These are phyloP conservation scores for Drosophila murphyi DNA, from an alignment of 1,140 invertebrate genomes.

Conservation along the genomic window DNA sequence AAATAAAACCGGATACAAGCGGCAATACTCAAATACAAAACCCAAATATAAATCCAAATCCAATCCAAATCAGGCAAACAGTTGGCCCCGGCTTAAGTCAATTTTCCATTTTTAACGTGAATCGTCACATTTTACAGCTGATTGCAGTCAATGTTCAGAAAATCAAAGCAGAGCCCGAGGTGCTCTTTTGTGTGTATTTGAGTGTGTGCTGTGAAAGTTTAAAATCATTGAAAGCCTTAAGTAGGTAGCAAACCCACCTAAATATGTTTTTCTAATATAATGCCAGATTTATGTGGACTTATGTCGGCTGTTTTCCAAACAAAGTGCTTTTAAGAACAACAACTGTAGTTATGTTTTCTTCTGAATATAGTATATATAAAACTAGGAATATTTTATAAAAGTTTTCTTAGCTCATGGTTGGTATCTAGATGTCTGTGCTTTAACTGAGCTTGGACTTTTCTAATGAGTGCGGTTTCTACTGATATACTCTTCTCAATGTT, in stretches of 20 bases:
- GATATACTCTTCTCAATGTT: too few species aligned
- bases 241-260: not conserved
- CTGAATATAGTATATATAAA: too few species aligned
- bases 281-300: not conserved
- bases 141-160: slow-evolving; percentile 68
- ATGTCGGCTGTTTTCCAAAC: not conserved
- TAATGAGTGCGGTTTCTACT: too few species aligned
- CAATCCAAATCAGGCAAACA: slow-evolving; percentile 69
- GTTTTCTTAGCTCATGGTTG: too few species aligned
- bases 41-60: slow-evolving; percentile 34
- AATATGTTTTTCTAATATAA: not conserved
- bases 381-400: too few species aligned
- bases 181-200: slow-evolving; percentile 3
- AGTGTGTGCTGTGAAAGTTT: not conserved
- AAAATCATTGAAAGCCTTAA: slow-evolving; percentile 1
- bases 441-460: too few species aligned
- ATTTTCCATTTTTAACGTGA: slow-evolving; percentile 42
- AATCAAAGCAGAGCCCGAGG: slow-evolving; percentile 65
- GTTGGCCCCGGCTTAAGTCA: slow-evolving; percentile 59
- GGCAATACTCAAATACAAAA: slow-evolving; percentile 15
- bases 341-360: too few species aligned
- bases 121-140: slow-evolving; percentile 73
- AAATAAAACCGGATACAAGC: slow-evolving; percentile 34
- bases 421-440: too few species aligned
- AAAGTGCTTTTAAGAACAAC: not conserved